Base-by-base conservation (phyloP, 2,888 invertebrate species). In the Sthenelais limicola region DNA sequence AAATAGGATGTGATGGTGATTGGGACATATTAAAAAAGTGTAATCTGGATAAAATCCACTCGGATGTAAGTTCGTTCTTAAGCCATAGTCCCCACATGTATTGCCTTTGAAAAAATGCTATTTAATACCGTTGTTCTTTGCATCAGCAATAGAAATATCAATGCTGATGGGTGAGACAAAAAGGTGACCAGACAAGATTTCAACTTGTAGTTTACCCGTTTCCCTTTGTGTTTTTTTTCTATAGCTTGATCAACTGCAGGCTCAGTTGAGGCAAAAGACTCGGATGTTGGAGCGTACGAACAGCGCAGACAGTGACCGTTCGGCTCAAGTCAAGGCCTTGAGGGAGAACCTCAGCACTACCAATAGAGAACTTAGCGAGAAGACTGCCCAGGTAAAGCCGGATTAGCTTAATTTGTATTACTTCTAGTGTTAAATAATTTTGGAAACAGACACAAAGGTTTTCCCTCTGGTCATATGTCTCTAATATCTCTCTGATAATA, bases 261-360 rank as follows among this genome's bases (percentile, higher is more conserved):
- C 75, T 28, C 80, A 82, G 47, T 76, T 84, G 54, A 76, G 77
- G 9, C 81, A 84, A 77, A 76, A 81, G 52, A 80, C 79, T 15
- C 78, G 79, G 58, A 74, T 83, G 68, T 75, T 83, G 71, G 83
- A 84, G 68, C 72, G 78, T 3, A 66, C 83, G 38, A 77, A 77
- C 62, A 80, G 76, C 21, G 75, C 80, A 26, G 83, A 83, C 73
- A 73, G 75, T 26, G 84, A 84, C 35, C 79, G 81, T 70, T 67
- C 80, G 43, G 80, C 81, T 21, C 83, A 84, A 78, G 76, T 82
- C 26, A 76, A 81, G 52, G 70, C 82, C 30, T 77, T 84, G n/a
- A 82, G 82, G 72, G 81, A 81, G 5, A 79, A 80, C n/a, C 79
- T 84, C 15, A 81, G 82, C 68, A 68, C 77, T 28, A 75, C 81